Evolutionary conservation across 2,797 vertebrate species (phyloP).

Genomic region (Lepus townsendii): DNA sequence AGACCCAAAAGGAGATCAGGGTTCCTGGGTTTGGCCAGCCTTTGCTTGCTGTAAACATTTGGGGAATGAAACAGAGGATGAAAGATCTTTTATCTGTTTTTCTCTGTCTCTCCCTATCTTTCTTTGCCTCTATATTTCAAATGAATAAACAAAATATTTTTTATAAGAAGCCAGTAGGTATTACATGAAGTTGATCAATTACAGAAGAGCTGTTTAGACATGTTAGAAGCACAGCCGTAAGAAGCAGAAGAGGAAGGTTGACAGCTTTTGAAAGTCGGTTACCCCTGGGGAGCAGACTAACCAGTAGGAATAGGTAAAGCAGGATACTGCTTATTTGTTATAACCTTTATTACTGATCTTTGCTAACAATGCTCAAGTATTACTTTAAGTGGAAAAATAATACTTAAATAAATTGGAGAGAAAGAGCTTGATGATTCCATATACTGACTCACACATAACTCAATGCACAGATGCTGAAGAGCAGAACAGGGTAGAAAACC

Average conservation of each 20-base stretch:
- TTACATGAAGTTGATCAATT: background rate
- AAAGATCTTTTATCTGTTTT: too few species aligned
- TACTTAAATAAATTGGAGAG: background rate
- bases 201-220: background rate
- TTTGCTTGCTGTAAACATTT: too few species aligned
- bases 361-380: slow-evolving; percentile 17
- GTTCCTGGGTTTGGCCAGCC: too few species aligned
- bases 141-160: too few species aligned
- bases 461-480: slow-evolving; percentile 35
- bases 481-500: background rate
- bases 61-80: too few species aligned
- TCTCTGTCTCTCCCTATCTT: too few species aligned
- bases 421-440: slow-evolving; percentile 23
- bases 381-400: slow-evolving; percentile 40
- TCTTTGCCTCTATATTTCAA: too few species aligned
- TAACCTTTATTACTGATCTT: background rate
- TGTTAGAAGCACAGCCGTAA: background rate
- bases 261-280: background rate
- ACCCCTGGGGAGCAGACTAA: background rate
- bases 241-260: background rate
- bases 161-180: background rate
- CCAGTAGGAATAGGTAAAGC: background rate
- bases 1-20: too few species aligned
- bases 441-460: slow-evolving; percentile 3
- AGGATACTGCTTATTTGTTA: background rate